A percentile compares a stretch with the other conserved stretches of the same genome.
Evolutionary conservation across 2,113 vertebrate genomes (phyloP).

Genomic region (Sceloporus tristichus): DNA sequence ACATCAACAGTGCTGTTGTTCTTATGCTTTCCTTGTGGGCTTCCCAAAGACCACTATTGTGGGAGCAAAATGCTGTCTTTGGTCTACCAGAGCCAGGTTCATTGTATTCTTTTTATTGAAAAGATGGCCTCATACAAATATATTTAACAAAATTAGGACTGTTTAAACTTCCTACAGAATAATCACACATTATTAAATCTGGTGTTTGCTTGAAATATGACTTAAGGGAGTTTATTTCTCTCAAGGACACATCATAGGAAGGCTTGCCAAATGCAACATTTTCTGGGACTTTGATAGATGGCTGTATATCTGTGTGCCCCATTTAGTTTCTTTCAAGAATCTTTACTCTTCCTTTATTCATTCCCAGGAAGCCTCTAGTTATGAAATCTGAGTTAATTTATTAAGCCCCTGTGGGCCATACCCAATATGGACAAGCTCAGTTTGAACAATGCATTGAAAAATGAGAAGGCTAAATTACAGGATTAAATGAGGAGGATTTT

Average conservation of each 20-base stretch:
- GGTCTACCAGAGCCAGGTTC: too few relatives aligned
- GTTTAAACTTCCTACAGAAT: background rate
- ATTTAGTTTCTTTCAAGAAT: constrained; percentile 19
- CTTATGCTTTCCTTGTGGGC: background rate
- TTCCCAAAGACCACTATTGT: background rate
- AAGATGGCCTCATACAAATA: background rate
- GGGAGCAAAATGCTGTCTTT: background rate
- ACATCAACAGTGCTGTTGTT: background rate
- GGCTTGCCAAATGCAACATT: background rate
- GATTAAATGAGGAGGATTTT: background rate
- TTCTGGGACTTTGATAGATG: background rate
- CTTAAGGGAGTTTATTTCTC: background rate
- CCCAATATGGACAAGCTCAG: constrained; percentile 14
- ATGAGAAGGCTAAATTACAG: background rate
- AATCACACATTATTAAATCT: background rate
- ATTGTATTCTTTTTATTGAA: background rate
- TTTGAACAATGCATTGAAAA: constrained; percentile 28
- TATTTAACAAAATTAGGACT: background rate
- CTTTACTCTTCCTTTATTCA: constrained; percentile 12
- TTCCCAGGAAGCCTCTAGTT: constrained; percentile 12
- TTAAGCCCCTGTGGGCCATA: constrained; percentile 16
- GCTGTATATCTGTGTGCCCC: background rate
- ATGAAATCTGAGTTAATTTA: constrained; percentile 11
- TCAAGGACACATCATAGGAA: background rate
- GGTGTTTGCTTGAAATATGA: background rate